Percentiles rank a stretch among this genome's conserved stretches.
These are phyloP conservation scores for Oreocharis arfaki DNA, from an alignment of 2,113 vertebrate genomes.

Conservation along the genomic window DNA sequence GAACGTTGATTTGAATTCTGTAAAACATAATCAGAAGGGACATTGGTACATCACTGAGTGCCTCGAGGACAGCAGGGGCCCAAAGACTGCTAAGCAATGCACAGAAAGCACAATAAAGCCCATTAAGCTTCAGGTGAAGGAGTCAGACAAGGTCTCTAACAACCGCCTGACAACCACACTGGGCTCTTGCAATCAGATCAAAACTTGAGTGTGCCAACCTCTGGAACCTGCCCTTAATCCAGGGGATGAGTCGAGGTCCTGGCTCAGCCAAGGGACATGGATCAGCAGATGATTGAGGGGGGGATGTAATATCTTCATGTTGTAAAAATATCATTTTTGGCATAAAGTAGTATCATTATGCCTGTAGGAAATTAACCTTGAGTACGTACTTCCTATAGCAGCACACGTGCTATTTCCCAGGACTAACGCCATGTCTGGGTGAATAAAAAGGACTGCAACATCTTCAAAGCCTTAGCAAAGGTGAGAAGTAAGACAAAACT, in stretches of 20 bases:
- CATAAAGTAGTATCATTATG: neutral
- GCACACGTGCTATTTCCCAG: neutral
- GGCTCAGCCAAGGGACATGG: neutral
- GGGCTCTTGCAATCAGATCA: neutral
- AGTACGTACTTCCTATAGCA: neutral
- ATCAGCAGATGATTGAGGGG: neutral
- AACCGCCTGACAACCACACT: neutral
- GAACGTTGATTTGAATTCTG: conserved; percentile 16
- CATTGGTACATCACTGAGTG: neutral
- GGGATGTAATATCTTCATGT: neutral
- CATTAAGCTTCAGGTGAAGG: conserved; percentile 28
- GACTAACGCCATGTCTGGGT: neutral
- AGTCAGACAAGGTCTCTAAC: conserved; percentile 32
- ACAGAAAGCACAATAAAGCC: neutral
- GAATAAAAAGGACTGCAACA: neutral
- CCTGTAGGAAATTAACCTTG: neutral
- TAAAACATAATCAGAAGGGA: conserved; percentile 30
- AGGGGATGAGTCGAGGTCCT: neutral
- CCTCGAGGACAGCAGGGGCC: neutral
- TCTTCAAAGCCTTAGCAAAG: neutral
- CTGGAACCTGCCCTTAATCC: neutral
- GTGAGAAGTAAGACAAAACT: neutral
- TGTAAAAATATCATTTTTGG: neutral
- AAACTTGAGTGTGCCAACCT: neutral
- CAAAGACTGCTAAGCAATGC: neutral